Base-by-base conservation (phyloP, 2,888 invertebrate species). In the Nymphalis c-album region DNA sequence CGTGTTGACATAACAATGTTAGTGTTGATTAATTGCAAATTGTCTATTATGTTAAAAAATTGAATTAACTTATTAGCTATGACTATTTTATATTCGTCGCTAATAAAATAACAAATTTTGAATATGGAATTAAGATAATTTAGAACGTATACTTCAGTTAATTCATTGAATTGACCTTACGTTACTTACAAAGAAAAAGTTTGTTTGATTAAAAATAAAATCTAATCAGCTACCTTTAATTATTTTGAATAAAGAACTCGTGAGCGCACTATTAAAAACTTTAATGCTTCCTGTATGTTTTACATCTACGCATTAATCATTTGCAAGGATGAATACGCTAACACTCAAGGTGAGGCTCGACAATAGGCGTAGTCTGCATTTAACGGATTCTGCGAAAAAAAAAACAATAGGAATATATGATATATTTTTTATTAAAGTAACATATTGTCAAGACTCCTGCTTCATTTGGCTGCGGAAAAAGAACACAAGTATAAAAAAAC, bases 331-430 rank as follows among this genome's bases (percentile, higher is more conserved):
- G 83, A 77, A 82, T 81, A 85, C 85, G 13, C 40, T 31, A 84
- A 80, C 70, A 67, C 64, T 76, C 80, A 81, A 81, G 82, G 81
- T 68, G 75, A 82, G 80, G 80, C 77, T 80, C 77, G 70, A 61
- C n/a, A 55, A 20, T 58, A 45, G n/a, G 26, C 20, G 47, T 17
- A 31, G 58, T 40, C 57, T 48, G 40, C 55, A 53, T 16, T 6
- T 16, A 26, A 40, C 2, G 40, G 3, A 53, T 26, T 35, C 17
- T 57, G n/a, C 17, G 40, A 62, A 58, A 67, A 50, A 18, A 40
- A 3, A 13, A 40, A 40, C 0, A 40, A 40, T 13, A 13, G 40
- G 2, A 8, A 40, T 40, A 40, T 8, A 8, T 35, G 35, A 7
- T 35, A 35, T 26, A 26, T 0, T 31, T 6, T 31, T 10, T 40